These are phyloP conservation scores for Panthera tigris DNA, from an alignment of 2,113 vertebrate genomes.

Conservation along the genomic window DNA sequence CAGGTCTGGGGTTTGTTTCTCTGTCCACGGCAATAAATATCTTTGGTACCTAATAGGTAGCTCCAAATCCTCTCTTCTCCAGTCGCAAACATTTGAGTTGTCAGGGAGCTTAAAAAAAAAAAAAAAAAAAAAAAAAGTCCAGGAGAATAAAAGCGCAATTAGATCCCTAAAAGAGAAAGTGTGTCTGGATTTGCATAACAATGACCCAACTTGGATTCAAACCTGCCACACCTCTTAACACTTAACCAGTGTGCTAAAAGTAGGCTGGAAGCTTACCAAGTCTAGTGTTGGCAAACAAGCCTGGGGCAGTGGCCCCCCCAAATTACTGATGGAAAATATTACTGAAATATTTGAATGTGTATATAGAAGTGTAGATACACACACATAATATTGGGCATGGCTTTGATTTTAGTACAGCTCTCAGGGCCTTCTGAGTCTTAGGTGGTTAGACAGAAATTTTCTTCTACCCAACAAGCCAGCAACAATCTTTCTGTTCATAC, in stretches of 20 bases:
- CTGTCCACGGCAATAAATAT: neutral
- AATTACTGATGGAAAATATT: neutral
- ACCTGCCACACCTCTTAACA: constrained; percentile 65
- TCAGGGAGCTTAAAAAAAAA: constrained; percentile 57
- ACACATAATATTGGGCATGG: neutral
- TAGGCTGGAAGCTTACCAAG: neutral
- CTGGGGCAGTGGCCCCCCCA: neutral
- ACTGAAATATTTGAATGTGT: constrained; percentile 38
- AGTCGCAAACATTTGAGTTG: constrained; percentile 47
- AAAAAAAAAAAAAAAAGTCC: constrained; percentile 61
- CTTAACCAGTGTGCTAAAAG: neutral
- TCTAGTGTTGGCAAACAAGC: neutral
- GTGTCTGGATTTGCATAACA: constrained; percentile 86
- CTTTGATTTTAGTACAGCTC: neutral
- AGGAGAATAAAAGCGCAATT: constrained; percentile 79
- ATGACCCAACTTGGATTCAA: constrained; percentile 64
- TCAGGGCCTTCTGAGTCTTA: constrained; percentile 16
- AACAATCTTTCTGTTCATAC: neutral
- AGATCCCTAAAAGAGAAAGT: constrained; percentile 79
- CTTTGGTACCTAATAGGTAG: constrained; percentile 42
- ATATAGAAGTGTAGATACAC: neutral
- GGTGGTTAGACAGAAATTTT: neutral
- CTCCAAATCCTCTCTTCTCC: constrained; percentile 39
- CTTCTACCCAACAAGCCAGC: neutral
- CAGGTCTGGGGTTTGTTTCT: neutral